Evolutionary conservation across 2,797 vertebrate genomes (phyloP), one percentile per base, ranked within the genome.

Genomic region (Rhinogobio ventralis): DNA sequence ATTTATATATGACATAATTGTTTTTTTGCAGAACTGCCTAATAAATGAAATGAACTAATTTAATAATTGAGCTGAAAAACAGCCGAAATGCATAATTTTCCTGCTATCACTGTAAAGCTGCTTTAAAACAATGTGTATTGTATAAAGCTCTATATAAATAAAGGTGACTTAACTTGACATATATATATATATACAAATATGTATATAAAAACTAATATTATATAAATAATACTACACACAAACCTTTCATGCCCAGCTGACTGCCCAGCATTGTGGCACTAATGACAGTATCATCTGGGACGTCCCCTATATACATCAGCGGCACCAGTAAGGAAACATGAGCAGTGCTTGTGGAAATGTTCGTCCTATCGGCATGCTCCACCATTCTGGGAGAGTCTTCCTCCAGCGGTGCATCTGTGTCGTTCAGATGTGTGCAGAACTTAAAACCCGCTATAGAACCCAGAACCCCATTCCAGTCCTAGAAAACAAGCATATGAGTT

Each of bases 401-500:
- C 64, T 89, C 88, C 2, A 42, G 78, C 5, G 23, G 68, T 13
- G 39, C 28, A 2, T 81, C 82, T 19, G 87, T 76, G 25, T 80
- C 57, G 0, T 88, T 90, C 46, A 81, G 67, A 73, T 67, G 88
- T 55, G 85, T 87, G 82, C 96, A 96, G 76, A 96, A 91, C 42
- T 91, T 88, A 30, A 94, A 87, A 51, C 87, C 78, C 33, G 95
- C 91, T 51, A 96, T 82, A 17, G 95, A 92, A 0, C 85, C 90
- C 33, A 96, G 88, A 46, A 96, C 74, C 83, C 75, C 78, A 86
- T 96, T 96, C 95, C 96, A 96, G 90, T 95, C 95, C 96, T 96
- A 69, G 7, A 42, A 82, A 69, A 85, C 53, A 75, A 39, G 39
- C 4, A 49, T 7, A 64, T 25, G 55, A 2, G 42, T 39, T 19